Evolutionary conservation across 2,888 invertebrate species (phyloP).

Genomic region (Syrphus vitripennis): DNA sequence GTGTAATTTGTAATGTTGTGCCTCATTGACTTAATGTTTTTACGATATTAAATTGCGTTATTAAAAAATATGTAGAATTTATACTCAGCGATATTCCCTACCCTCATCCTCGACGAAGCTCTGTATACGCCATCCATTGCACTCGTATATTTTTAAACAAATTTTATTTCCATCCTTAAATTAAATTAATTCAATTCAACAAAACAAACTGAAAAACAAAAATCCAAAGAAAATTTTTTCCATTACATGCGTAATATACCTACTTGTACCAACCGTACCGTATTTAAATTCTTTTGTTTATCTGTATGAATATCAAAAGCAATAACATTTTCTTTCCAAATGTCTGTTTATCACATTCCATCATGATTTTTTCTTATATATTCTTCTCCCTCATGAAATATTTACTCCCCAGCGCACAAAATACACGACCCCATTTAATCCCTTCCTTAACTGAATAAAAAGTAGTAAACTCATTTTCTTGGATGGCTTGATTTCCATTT

Average conservation of each 20-base stretch:
- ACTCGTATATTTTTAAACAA: too few relatives aligned
- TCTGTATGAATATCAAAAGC: neutral
- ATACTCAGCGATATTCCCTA: too few relatives aligned
- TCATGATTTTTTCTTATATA: neutral
- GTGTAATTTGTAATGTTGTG: too few relatives aligned
- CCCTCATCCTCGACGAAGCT: too few relatives aligned
- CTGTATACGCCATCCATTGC: too few relatives aligned
- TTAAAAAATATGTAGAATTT: too few relatives aligned
- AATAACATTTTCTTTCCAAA: neutral
- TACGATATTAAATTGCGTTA: too few relatives aligned
- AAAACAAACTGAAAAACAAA: neutral
- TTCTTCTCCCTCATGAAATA: neutral
- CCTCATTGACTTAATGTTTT: too few relatives aligned
- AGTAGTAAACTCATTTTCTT: constrained; percentile 35
- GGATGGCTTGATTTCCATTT: constrained; percentile 45
- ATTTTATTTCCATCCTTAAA: too few relatives aligned
- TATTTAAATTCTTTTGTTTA: neutral
- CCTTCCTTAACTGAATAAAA: constrained; percentile 34
- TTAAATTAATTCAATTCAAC: too few relatives aligned
- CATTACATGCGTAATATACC: too few relatives aligned
- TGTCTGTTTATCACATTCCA: neutral
- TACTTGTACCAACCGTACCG: too few relatives aligned
- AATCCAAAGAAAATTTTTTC: neutral
- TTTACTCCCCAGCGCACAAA: neutral
- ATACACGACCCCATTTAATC: neutral